phyloP scores from a whole-genome alignment of 2,113 vertebrate species.

The Nansenia antarctica region DNA sequence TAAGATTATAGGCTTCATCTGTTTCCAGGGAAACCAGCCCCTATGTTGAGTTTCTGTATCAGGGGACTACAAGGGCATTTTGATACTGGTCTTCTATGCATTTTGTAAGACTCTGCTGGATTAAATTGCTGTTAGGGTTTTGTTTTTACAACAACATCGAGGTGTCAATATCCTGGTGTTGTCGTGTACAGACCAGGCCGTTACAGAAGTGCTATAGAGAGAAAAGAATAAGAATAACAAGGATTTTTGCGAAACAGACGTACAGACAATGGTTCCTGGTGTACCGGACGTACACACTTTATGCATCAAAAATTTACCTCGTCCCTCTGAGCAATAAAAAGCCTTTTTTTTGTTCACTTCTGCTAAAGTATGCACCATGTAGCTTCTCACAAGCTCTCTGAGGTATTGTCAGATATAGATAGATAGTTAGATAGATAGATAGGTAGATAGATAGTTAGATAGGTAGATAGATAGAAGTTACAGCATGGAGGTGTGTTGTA shows the following conservation, averaged over 20 bases:
- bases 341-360: neutral
- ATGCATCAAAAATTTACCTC: slow-evolving; percentile 2
- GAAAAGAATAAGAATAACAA: neutral
- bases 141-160: neutral
- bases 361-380: neutral
- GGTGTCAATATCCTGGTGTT: no score
- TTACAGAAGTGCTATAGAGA: neutral
- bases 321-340: slow-evolving; percentile 5
- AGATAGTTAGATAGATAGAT: no score
- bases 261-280: neutral
- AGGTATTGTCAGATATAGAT: no score
- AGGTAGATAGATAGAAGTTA: no score
- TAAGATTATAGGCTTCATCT: no score
- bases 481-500: neutral
- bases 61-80: slow-evolving; percentile 12
- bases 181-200: neutral
- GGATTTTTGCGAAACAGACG: neutral
- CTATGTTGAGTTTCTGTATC: neutral
- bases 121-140: neutral
- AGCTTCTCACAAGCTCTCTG: neutral
- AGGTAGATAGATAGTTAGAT: no score
- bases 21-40: no score
- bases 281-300: neutral
- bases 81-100: slow-evolving; percentile 11
- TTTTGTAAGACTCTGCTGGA: neutral